Base-by-base conservation (phyloP, 1,140 invertebrate genomes). In the Helicoverpa armigera region DNA sequence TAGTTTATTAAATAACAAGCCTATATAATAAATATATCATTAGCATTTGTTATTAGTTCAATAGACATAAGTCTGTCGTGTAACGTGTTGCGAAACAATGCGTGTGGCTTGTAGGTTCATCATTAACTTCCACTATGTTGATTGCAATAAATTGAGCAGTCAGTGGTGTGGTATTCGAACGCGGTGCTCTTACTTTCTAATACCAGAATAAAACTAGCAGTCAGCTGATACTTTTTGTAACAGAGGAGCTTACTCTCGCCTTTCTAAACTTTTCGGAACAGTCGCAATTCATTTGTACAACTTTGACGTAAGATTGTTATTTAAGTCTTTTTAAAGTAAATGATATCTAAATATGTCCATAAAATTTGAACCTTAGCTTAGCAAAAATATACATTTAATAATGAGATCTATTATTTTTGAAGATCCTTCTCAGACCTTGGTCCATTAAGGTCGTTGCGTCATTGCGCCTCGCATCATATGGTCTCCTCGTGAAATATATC, bases 401-500 rank as follows among this genome's bases (percentile, higher is more conserved):
- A 70, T 53, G 69, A 31, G 69, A 29, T 54, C 9, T n/a, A 54
- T 35, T 72, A 23, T 35, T 54, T 54, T 3, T 13, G 18, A 60
- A 58, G 58, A 14, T n/a, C 29, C 31, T 79, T 50, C 14, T 60
- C 65, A 50, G 76, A 69, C 29, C 63, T 56, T 58, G 67, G 58
- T 51, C 81, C 67, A 63, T 51, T 23, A 48, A 58, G 23, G 18
- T 81, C 69, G 43, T 74, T 82, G 53, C 80, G 82, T 85, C 84
- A 84, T 69, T 79, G 79, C 14, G 81, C 74, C 82, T 89, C 85
- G 89, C 89, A 94, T 96, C 95, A 96, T 94, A 96, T 95, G 82
- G 94, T 95, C 87, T 97, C 97, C 89, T 97, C 97, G 23, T 96
- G 95, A 78, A 97, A 95, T 79, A 97, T 95, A 88, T 98, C 97